Base-by-base conservation (phyloP, 2,888 invertebrate species). In the Drosophila vallismaia region DNA sequence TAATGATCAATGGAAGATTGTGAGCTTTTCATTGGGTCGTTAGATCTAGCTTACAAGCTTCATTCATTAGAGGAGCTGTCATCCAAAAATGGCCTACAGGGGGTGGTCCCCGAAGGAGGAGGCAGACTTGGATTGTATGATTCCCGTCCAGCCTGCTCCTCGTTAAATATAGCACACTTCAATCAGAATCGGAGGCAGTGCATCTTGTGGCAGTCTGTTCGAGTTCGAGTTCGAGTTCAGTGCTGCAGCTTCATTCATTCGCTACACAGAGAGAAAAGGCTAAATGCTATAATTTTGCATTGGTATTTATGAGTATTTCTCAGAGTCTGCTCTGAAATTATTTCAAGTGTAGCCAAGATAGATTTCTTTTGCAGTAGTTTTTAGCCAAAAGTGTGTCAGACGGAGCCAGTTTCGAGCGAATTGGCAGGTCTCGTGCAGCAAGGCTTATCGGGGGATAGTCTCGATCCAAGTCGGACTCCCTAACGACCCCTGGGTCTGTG, bases 81-180 rank as follows among this genome's bases (percentile, higher is more conserved):
- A 81, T 48, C 64, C 60, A 29, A 40, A 60, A 60, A 40, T 26
- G 60, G 29, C 19, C 36, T 8, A 14, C 5, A 14, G 26, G 1
- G 8, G 3, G 7, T 12, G 8, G 8, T 12, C 5, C 40, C 14
- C 19, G 28, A 6, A 7, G 59, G 62, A 36, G 36, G 44, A 67
- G 86, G 79, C 70, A 73, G 82, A 79, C 79, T 82, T 85, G 76
- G 76, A 78, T 81, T 67, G 66, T 68, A 68, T 38, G 79, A 79
- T 63, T 74, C 76, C 40, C 14, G 40, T 14, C 40, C 40, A 42
- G 40, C 56, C 64, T 75, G 82, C 78, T 75, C 70, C 73, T 88
- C 62, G 86, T 88, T 81, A 81, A 79, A 81, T 88, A 81, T 88
- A 88, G 88, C 86, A 83, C 88, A 81, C 88, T 88, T 81, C 88